phyloP scores from a whole-genome alignment of 2,113 vertebrate genomes.

The Gadus chalcogrammus region DNA sequence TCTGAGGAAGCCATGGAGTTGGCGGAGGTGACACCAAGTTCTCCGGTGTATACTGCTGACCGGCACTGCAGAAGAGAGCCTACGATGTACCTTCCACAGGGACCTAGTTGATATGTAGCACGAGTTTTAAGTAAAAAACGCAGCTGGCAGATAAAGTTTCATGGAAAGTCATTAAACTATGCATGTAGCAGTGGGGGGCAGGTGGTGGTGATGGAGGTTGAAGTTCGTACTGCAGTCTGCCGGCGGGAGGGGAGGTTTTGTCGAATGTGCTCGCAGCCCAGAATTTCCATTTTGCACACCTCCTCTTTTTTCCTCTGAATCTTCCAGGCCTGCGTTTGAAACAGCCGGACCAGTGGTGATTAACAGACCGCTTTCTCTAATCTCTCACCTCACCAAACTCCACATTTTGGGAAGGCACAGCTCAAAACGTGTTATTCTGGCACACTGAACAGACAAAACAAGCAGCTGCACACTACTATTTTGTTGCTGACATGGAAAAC shows the following conservation, averaged over 20 bases:
- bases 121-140: constrained; percentile 42
- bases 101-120: constrained; percentile 35
- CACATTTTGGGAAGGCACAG: constrained; percentile 21
- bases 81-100: constrained; percentile 23
- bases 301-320: background rate
- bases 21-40: constrained; percentile 40
- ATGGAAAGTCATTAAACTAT: constrained; percentile 27
- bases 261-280: background rate
- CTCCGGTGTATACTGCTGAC: constrained; percentile 27
- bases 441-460: constrained; percentile 7
- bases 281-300: background rate
- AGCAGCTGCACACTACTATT: constrained; percentile 34
- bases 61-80: constrained; percentile 17
- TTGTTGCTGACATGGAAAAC: constrained; percentile 24
- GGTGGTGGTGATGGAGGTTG: constrained; percentile 27
- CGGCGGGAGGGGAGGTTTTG: background rate
- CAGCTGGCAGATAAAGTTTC: constrained; percentile 29
- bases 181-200: constrained; percentile 18
- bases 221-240: constrained; percentile 22
- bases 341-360: constrained; percentile 29
- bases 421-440: background rate
- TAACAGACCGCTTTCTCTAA: constrained; percentile 23
- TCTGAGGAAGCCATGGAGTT: constrained; percentile 30
- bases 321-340: background rate
- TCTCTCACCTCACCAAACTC: constrained; percentile 12